Evolutionary conservation across 2,797 vertebrate genomes (phyloP).

Genomic region (Enteromius thamalakanensis): DNA sequence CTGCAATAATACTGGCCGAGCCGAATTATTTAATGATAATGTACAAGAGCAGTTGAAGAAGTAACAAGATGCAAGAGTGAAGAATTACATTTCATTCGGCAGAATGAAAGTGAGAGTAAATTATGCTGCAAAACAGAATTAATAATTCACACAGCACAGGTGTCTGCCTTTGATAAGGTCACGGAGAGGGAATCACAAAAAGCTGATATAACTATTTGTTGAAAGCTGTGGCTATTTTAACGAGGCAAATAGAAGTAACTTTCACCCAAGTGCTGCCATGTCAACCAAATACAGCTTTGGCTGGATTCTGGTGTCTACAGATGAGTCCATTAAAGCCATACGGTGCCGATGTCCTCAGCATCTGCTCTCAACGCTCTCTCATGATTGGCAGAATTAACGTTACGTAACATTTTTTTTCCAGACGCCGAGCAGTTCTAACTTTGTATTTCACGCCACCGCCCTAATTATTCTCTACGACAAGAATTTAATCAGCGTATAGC

Average conservation of each 20-base stretch:
- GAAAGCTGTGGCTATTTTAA: background rate
- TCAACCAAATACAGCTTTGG: background rate
- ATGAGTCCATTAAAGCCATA: conserved; percentile 15
- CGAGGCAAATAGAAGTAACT: background rate
- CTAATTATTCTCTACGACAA: background rate
- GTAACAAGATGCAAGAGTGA: background rate
- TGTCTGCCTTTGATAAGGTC: conserved; percentile 37
- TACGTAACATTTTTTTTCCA: conserved; percentile 46
- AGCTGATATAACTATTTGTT: background rate
- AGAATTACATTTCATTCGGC: background rate
- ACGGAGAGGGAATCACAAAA: conserved; percentile 6
- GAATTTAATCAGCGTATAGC: background rate
- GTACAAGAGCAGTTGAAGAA: background rate
- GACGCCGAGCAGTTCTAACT: conserved; percentile 27
- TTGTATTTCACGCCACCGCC: conserved; percentile 41
- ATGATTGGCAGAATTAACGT: conserved; percentile 22
- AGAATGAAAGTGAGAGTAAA: background rate
- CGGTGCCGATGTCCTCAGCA: conserved; percentile 17
- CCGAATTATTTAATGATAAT: background rate
- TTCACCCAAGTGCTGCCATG: conserved; percentile 1
- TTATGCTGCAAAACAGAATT: conserved; percentile 35
- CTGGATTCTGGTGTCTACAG: background rate
- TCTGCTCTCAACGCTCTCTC: conserved; percentile 25
- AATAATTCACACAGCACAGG: conserved; percentile 43
- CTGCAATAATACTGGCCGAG: background rate